These are phyloP conservation scores for Slavum lentiscoides DNA, from an alignment of 2,888 invertebrate genomes.

Conservation along the genomic window DNA sequence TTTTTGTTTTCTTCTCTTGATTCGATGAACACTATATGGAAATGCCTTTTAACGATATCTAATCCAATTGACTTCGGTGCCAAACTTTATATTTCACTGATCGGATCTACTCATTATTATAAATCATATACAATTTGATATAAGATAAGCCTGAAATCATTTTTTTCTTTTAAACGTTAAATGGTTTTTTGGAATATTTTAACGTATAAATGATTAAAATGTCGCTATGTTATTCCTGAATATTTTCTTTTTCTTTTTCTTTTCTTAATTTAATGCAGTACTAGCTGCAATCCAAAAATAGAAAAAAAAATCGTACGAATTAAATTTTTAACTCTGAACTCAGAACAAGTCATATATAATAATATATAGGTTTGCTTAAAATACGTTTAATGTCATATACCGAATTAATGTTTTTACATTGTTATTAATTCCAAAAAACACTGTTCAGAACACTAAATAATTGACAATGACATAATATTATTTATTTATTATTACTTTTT, in stretches of 20 bases:
- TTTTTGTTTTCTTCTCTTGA: conserved; percentile 14
- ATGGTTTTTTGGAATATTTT: background rate
- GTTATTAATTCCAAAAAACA: no score
- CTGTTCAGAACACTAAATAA: no score
- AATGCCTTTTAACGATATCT: conserved; percentile 37
- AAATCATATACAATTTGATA: background rate
- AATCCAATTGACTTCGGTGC: conserved; percentile 22
- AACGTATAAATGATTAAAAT: background rate
- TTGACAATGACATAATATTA: no score
- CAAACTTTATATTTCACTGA: background rate
- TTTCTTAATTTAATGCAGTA: no score
- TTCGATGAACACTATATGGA: background rate
- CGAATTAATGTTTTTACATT: no score
- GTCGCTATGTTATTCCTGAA: background rate
- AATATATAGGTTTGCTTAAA: no score
- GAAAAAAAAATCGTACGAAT: no score
- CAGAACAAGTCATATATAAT: no score
- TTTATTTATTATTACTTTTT: no score
- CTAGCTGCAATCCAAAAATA: no score
- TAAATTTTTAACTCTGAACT: no score
- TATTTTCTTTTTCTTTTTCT: background rate
- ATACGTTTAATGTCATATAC: no score
- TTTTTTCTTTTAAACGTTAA: background rate
- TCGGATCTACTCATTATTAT: background rate
- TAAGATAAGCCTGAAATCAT: background rate